Evolutionary conservation across 2,888 invertebrate genomes (phyloP), one percentile per base, ranked within the genome.

Genomic region (Pollenia griseotomentosa): DNA sequence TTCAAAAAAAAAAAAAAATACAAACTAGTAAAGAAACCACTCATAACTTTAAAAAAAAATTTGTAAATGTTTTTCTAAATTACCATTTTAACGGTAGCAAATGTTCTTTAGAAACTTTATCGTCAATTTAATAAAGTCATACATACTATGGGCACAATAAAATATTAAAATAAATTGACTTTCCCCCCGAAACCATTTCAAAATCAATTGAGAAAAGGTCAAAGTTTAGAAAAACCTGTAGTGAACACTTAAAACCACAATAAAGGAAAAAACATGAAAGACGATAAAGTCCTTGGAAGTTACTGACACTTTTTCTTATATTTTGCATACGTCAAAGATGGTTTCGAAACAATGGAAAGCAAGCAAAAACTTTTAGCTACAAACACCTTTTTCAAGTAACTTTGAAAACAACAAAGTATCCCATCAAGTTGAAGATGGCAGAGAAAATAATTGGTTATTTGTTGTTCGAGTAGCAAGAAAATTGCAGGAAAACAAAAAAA

Each of bases 181-280:
- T 68, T 19, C 12, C 46, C 55, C 51, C n/a, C 23, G 40, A 65
- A 19, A 65, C 10, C 10, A n/a, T 10, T 19, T 6, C 5, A 53
- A 82, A 75, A 33, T 4, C 42, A 68, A 70, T 86, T 53, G 42
- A 82, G 63, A 79, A 79, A 86, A 86, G 86, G 86, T 83, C 86
- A 86, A 80, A 71, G 86, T 80, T 79, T 83, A 81, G 48, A 66
- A 59, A 59, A 75, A 83, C 46, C 71, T 80, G 6, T 81, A 87
- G 86, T 77, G 78, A 81, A 74, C 78, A 77, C 78, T 81, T 66
- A 48, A 66, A 87, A 74, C 40, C 46, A 74, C 59, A 79, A 55
- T 7, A n/a, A 19, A 40, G 16, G 2, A 12, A 78, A 74, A 16
- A 71, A 59, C n/a, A 48, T 33, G 9, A 51, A 70, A 70, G 40